Evolutionary conservation across 2,888 invertebrate species (phyloP).

Genomic region (Plemyria rubiginata): DNA sequence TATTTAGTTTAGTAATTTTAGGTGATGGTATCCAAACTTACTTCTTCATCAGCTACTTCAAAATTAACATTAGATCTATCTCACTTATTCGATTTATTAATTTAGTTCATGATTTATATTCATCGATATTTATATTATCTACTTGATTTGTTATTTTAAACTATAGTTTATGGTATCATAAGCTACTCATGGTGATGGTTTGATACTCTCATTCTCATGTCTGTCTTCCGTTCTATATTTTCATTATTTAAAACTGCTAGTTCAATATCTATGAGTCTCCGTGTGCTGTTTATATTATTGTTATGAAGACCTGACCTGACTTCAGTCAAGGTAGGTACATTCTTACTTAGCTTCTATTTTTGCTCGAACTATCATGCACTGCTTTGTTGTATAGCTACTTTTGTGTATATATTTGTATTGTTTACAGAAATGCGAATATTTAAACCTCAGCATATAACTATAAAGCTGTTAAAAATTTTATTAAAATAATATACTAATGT

Average conservation of each 20-base stretch:
- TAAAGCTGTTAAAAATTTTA: neutral
- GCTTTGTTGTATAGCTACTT: constrained; percentile 41
- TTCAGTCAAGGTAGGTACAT: constrained; percentile 73
- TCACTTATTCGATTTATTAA: constrained; percentile 28
- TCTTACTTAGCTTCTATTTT: constrained; percentile 54
- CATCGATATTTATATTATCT: constrained; percentile 28
- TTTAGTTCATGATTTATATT: constrained; percentile 26
- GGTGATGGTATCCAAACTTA: constrained; percentile 63
- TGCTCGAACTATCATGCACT: constrained; percentile 39
- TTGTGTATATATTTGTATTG: constrained; percentile 25
- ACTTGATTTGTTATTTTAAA: constrained; percentile 17
- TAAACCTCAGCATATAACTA: neutral
- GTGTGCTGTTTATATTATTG: constrained; percentile 48
- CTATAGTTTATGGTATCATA: constrained; percentile 38
- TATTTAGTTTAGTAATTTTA: constrained; percentile 46
- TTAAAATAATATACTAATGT: neutral
- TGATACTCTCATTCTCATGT: constrained; percentile 72
- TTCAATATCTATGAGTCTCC: constrained; percentile 39
- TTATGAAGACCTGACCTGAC: constrained; percentile 63
- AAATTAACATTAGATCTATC: constrained; percentile 35
- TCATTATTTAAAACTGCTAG: constrained; percentile 31
- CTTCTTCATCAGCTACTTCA: constrained; percentile 39
- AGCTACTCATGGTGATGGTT: constrained; percentile 81
- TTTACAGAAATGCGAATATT: constrained; percentile 18
- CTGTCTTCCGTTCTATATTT: constrained; percentile 55